A percentile compares a stretch with the other conserved stretches of the same genome.
Conservation (phyloP, 2,888 invertebrate species). For the Spilosoma lubricipeda region DNA sequence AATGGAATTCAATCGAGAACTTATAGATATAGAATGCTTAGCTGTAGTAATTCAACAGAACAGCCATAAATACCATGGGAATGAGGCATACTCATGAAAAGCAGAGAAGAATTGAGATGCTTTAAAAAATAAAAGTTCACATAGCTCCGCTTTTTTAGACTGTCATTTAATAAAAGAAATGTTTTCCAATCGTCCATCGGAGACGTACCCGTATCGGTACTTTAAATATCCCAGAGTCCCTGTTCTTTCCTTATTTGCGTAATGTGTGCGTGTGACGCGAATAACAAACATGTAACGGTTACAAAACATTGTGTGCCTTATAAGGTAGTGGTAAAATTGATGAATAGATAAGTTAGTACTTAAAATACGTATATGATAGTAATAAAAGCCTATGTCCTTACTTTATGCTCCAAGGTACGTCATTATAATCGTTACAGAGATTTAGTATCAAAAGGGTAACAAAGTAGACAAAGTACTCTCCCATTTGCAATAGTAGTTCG, state of each 20-base stretch:
- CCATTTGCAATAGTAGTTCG: not conserved
- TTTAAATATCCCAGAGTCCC: conserved; percentile 41
- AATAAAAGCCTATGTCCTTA: not conserved
- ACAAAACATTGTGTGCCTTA: conserved; percentile 8
- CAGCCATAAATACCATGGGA: not conserved
- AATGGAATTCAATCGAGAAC: conserved; percentile 6
- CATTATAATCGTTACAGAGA: not conserved
- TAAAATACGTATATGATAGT: not conserved
- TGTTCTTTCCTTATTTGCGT: conserved; percentile 51
- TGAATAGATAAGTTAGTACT: not conserved
- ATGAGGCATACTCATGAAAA: not conserved
- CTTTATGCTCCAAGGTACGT: not conserved
- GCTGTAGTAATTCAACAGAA: not conserved
- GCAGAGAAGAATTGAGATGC: not conserved
- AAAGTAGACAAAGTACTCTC: not conserved
- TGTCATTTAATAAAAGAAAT: conserved; percentile 37
- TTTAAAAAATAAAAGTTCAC: conserved; percentile 35
- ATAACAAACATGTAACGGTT: conserved; percentile 41
- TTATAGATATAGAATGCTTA: not conserved
- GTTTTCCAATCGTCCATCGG: conserved; percentile 38
- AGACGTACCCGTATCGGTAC: conserved; percentile 24
- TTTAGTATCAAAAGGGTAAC: not conserved
- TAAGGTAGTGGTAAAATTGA: not conserved
- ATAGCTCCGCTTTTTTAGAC: conserved; percentile 23
- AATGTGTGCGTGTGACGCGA: conserved; percentile 47